Evolutionary conservation across 2,888 invertebrate species (phyloP), one percentile per base, ranked within the genome.

Genomic region (Apodemia duryi): DNA sequence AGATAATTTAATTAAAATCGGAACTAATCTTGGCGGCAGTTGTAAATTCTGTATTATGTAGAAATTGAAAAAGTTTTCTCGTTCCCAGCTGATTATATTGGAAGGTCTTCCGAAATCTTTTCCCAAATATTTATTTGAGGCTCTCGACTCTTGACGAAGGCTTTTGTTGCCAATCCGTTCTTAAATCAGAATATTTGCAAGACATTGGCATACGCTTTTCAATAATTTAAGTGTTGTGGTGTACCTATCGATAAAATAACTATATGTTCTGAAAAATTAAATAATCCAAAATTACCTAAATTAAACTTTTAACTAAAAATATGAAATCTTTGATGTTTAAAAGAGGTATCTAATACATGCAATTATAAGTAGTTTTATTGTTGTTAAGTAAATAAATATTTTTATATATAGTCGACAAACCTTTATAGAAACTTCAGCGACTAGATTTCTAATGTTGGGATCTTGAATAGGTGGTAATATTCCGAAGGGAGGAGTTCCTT

Each of bases 381-480:
- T 32, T 32, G 32, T 32, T 32, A n/a, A n/a, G n/a, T n/a, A n/a
- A n/a, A n/a, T n/a, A n/a, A 21, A 21, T 38, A 7, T 38, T 38
- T 32, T 6, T 38, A 10, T 43, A 10, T 43, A 43, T 43, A 43
- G 11, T 52, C 10, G 4, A 64, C 35, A 69, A 70, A 96, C 95
- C 92, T 95, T 95, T 52, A 94, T 92, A 3, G 99, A 98, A 13
- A 99, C 99, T 92, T 98, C 97, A 61, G 94, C 94, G 0, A 99
- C 99, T 70, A 99, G 93, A 87, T 99, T 98, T 65, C 95, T 92
- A 38, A 80, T 78, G 82, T 99, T 98, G 0, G 99, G 99, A 88
- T 99, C 97, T 38, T 89, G 80, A 6, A 88, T 72, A 0, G 92
- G 75, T 10, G 84, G 77, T 35, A 85, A 70, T 6, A 85, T 84